Conservation (phyloP, 2,797 vertebrate genomes). For the Poecilia wingei region DNA sequence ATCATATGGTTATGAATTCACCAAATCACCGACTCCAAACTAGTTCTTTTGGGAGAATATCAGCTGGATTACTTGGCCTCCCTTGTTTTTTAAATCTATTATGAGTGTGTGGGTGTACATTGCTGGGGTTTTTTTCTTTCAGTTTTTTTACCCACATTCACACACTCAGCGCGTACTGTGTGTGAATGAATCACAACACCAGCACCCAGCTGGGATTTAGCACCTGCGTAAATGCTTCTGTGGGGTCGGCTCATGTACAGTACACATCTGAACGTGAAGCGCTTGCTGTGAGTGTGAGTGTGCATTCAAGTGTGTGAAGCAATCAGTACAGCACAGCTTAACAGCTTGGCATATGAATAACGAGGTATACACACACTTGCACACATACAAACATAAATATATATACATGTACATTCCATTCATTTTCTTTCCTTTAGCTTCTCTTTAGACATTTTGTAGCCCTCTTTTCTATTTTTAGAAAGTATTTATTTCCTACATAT, state of each 20-base stretch:
- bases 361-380: slow-evolving; percentile 17
- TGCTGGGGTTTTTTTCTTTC: background rate
- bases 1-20: background rate
- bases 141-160: slow-evolving; percentile 23
- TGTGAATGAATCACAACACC: slow-evolving; percentile 49
- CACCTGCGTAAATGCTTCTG: slow-evolving; percentile 34
- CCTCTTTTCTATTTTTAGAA: slow-evolving; percentile 9
- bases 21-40: background rate
- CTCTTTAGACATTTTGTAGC: slow-evolving; percentile 7
- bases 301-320: slow-evolving; percentile 1
- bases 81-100: background rate
- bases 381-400: slow-evolving; percentile 12
- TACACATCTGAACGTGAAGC: slow-evolving; percentile 2
- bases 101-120: background rate
- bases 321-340: slow-evolving; percentile 28
- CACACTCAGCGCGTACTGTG: slow-evolving; percentile 15
- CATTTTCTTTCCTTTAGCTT: slow-evolving; percentile 2
- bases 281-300: slow-evolving; percentile 8
- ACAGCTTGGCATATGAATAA: slow-evolving; percentile 44
- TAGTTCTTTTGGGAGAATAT: background rate
- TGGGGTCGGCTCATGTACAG: slow-evolving; percentile 13
- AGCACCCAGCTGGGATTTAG: slow-evolving; percentile 29
- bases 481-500: too few relatives aligned
- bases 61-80: slow-evolving; percentile 8
- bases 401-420: background rate